Evolutionary conservation across 2,888 invertebrate species (phyloP), one percentile per base, ranked within the genome.

Genomic region (Hydrotaea diabolus): DNA sequence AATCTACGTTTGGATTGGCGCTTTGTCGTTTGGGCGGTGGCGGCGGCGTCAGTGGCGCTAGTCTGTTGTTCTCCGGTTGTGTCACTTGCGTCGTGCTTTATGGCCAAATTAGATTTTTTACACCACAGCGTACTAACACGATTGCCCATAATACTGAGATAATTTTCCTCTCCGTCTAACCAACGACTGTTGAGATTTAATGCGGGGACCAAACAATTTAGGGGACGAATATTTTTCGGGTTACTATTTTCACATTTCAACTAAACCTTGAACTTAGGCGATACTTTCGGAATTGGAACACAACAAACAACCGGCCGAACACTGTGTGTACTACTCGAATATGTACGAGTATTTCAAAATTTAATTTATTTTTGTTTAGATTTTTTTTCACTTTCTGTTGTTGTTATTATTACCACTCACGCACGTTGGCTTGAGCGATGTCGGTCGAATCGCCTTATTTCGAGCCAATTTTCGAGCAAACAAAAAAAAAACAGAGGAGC

Each of bases 91-190:
- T 74, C 79, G 82, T 82, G 78, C 62, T 76, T 82, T 31, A 85
- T 55, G 9, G 81, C 79, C 73, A 82, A 85, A 85, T 85, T 85
- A 43, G 87, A 59, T 87, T 92, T 92, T 88, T 91, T 92, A 89
- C 92, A 92, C 92, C 91, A 92, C 89, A 92, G 89, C 84, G 89
- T 89, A 87, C 92, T 91, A 87, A 90, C 88, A 87, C 90, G 90
- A 89, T 92, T 92, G 89, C 92, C 92, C 92, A 92, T 92, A 89
- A 90, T 91, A 46, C 43, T 75, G 13, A 19, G n/a, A 43, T 31
- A 5, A 13, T 57, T 77, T 39, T 73, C 49, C 21, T 43, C 9
- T 2, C 2, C 17, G 53, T 4, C 8, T 5, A 19, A 17, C 2
- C 3, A 19, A 53, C 53, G 9, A 55, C 21, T 19, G 13, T 13